Base-by-base conservation (phyloP, 2,888 invertebrate genomes). In the Lasioglossum marginatum region DNA sequence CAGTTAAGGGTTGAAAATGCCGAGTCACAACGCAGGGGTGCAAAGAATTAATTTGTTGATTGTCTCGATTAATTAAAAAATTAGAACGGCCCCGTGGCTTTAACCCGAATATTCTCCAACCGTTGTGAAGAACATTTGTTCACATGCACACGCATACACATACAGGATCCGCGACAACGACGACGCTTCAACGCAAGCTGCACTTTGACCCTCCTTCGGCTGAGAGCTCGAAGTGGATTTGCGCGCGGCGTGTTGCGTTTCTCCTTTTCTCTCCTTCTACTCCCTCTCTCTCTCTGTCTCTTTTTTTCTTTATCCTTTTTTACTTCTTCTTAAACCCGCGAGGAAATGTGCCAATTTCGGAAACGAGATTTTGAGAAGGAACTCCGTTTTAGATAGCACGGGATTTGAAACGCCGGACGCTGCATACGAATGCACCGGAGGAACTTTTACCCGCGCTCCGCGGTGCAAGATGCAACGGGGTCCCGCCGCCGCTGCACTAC, bases 351-450 rank as follows among this genome's bases (percentile, higher is more conserved):
- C 37, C 82, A 73, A 66, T 82, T 74, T 84, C 40, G 43, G 74
- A 63, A 84, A 84, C 78, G 83, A 84, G 83, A 83, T 84, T 82
- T 78, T 43, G 77, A 82, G 70, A 43, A 23, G 60, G 14, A 52
- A 84, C 60, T 73, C 19, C 73, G 48, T 73, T 82, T 68, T 60
- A 60, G 48, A 73, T 71, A 34, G 57, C 66, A 40, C 60, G 37
- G 74, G 73, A 82, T 82, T 83, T 66, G 40, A 66, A 10, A 45
- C 52, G 71, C 34, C n/a, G 57, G 52, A 77, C 27, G 72, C 4
- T 43, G 83, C 76, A 83, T 76, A 63, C 83, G 82, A 83, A 81
- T 73, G 70, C 72, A 31, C n/a, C 48, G 34, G 14, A 27, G 63
- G 34, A 71, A 57, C 57, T 71, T 78, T 71, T 57, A 71, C 5